Evolutionary conservation across 2,113 vertebrate species (phyloP).

Genomic region (Sporophila hypoxantha): DNA sequence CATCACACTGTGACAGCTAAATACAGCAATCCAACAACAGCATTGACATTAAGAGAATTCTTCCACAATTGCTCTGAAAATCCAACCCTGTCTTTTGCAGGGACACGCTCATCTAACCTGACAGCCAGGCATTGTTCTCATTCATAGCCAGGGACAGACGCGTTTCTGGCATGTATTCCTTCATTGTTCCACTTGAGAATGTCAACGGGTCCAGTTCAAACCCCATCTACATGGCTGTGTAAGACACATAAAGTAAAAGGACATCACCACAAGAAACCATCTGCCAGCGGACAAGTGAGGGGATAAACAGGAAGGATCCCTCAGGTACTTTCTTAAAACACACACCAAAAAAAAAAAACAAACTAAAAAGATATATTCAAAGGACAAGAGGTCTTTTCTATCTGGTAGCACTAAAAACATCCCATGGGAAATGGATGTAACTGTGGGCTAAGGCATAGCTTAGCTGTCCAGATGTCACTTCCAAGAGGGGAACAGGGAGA

Average conservation of each 20-base stretch:
- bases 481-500: not conserved
- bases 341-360: too few species aligned
- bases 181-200: constrained; percentile 24
- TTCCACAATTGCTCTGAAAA: not conserved
- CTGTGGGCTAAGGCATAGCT: not conserved
- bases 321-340: not conserved
- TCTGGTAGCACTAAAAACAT: not conserved
- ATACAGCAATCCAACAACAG: constrained; percentile 36
- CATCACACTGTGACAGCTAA: constrained; percentile 44
- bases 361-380: not conserved
- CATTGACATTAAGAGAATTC: constrained; percentile 31
- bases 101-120: constrained; percentile 32
- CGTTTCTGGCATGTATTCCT: not conserved
- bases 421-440: not conserved
- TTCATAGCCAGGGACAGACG: not conserved
- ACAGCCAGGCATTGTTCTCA: constrained; percentile 47
- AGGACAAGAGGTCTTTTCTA: not conserved
- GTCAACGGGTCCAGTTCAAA: not conserved
- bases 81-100: not conserved
- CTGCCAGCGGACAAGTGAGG: not conserved
- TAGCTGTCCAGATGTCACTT: not conserved
- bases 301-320: not conserved
- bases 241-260: not conserved
- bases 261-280: not conserved
- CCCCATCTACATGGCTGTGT: not conserved